These are phyloP conservation scores for Tipula lateralis DNA, from an alignment of 2,888 invertebrate genomes.

Conservation along the genomic window DNA sequence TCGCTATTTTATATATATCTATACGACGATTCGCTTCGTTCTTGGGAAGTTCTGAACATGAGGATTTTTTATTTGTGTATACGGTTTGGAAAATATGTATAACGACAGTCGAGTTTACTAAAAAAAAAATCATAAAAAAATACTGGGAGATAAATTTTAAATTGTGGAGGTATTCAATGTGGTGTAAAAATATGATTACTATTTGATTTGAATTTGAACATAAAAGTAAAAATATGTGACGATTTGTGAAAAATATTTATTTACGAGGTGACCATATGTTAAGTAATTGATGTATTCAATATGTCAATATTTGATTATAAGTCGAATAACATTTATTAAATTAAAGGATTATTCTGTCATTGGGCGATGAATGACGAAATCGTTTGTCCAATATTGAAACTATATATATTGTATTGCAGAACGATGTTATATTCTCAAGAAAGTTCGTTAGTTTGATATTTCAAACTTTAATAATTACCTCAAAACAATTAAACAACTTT, in stretches of 20 bases:
- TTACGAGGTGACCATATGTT: background rate
- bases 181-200: constrained; percentile 1
- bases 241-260: background rate
- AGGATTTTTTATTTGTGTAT: background rate
- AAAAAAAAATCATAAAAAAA: background rate
- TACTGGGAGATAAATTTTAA: background rate
- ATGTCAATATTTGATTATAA: too few species aligned
- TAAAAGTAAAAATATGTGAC: background rate
- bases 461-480: too few species aligned
- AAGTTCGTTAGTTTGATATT: too few species aligned
- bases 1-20: constrained; percentile 19
- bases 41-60: background rate
- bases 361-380: too few species aligned
- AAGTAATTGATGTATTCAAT: background rate
- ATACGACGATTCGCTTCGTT: background rate
- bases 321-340: too few species aligned
- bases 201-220: background rate
- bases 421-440: too few species aligned
- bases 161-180: background rate
- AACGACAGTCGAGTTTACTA: background rate
- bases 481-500: too few species aligned
- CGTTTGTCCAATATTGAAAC: too few species aligned
- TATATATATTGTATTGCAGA: too few species aligned
- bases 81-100: background rate
- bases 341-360: too few species aligned